Conservation (phyloP, 2,113 vertebrate genomes). For the Etia nguti region DNA sequence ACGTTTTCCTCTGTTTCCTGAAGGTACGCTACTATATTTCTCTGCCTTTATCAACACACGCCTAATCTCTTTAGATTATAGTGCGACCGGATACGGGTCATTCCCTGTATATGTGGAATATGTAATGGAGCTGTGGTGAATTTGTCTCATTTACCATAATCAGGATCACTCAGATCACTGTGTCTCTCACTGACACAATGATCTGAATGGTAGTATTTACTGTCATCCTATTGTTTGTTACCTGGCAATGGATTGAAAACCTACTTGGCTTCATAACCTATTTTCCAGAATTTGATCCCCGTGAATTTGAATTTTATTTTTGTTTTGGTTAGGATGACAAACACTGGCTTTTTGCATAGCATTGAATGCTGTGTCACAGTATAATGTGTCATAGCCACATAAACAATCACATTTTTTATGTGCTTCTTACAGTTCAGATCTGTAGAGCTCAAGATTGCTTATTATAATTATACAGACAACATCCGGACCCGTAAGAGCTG, state of each 20-base stretch:
- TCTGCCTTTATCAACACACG: not conserved
- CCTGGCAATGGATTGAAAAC: not conserved
- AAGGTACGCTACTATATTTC: not conserved
- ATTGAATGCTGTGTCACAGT: not conserved
- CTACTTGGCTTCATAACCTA: not conserved
- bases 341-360: too few species aligned
- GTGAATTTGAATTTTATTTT: too few species aligned
- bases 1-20: not conserved
- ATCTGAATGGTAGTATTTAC: accelerated
- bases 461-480: not conserved
- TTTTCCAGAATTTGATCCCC: too few species aligned
- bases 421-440: not conserved
- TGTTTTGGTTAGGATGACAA: too few species aligned
- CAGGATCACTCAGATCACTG: accelerated
- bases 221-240: not conserved
- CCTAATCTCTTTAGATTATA: not conserved
- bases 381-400: not conserved
- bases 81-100: not conserved
- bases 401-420: not conserved
- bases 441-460: not conserved
- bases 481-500: not conserved
- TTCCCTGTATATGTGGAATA: not conserved
- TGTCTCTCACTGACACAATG: not conserved
- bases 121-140: not conserved
- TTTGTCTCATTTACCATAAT: not conserved